A percentile compares a stretch with the other conserved stretches of the same genome.
These are phyloP conservation scores for Aphelocoma californica DNA, from an alignment of 2,797 vertebrate genomes.

Conservation along the genomic window DNA sequence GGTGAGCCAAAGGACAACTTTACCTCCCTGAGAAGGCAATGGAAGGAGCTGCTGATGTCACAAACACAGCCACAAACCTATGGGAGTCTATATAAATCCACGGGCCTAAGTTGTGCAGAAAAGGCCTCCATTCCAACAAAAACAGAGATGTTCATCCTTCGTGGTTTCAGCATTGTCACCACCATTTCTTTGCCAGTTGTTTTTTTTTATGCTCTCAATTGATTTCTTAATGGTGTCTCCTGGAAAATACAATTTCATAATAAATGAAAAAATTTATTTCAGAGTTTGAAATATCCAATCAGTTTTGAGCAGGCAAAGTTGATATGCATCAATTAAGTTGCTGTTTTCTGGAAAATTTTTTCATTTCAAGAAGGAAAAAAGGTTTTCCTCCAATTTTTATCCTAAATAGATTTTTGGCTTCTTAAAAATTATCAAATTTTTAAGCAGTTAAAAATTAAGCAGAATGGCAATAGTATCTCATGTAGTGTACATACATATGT, in stretches of 20 bases:
- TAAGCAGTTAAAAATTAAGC: not conserved
- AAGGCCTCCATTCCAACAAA: not conserved
- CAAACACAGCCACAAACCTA: not conserved
- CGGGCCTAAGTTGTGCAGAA: not conserved
- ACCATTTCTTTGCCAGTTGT: not conserved
- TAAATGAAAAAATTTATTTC: not conserved
- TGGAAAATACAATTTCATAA: not conserved
- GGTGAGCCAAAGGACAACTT: not conserved
- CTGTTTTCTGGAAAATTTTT: not conserved
- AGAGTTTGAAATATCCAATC: not conserved
- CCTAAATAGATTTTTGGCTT: not conserved
- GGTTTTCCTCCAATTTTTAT: not conserved
- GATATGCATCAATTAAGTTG: not conserved
- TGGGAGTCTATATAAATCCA: not conserved
- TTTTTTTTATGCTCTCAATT: not conserved
- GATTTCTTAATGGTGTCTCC: not conserved
- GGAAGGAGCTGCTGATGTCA: not conserved
- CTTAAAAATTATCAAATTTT: not conserved
- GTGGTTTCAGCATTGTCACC: not conserved
- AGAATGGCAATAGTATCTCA: not conserved
- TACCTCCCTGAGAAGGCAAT: not conserved
- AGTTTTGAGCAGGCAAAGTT: not conserved
- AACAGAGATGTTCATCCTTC: not conserved
- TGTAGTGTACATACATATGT: fast-evolving
- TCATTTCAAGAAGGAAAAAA: not conserved